Base-by-base conservation (phyloP, 2,113 vertebrate species). In the Takifugu flavidus region DNA sequence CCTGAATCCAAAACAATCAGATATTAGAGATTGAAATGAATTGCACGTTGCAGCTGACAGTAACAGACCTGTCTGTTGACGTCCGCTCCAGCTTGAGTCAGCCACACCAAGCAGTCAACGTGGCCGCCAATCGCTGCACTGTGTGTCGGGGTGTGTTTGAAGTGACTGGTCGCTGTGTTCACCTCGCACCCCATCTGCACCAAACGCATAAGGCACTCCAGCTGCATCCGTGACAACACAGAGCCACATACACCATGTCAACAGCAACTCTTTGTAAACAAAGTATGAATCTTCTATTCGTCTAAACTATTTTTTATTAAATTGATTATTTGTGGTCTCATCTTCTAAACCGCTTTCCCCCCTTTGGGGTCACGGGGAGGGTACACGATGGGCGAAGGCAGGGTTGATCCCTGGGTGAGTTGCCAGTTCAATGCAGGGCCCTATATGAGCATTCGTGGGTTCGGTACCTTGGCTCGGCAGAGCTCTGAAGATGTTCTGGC, bases 71-170 rank as follows among this genome's bases (percentile, higher is more conserved):
- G 95, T 72, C 91, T 91, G 90, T 97, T 95, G 89, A 96, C 86
- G 80, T 96, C 93, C 56, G 96, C 96, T 53, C 96, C 96, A 2
- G 91, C 94, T 87, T 94, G 93, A 56, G 94, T 92, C 78, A 99
- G 86, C 96, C 96, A 99, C 75, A 93, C 73, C 63, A 98, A 90
- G 71, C 96, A 98, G 61, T 93, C 91, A 53, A 95, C 93, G 76
- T 98, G 95, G 56, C 96, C 96, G 82, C 96, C 96, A 7, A 98
- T 95, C 2, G 96, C 95, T 3, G 96, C 95, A 0, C 93, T 94
- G 85, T 98, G 96, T 12, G 93, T 90, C 0, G 96, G 95, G 1
- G 96, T 99, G 89, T 98, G 96, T 56, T 93, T 92, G 72, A 95
- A 96, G 25, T 93, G 92, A 1, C 94, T 94, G 42, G 94, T 98